Conservation (phyloP, 2,797 vertebrate genomes). For the Molossus molossus region DNA sequence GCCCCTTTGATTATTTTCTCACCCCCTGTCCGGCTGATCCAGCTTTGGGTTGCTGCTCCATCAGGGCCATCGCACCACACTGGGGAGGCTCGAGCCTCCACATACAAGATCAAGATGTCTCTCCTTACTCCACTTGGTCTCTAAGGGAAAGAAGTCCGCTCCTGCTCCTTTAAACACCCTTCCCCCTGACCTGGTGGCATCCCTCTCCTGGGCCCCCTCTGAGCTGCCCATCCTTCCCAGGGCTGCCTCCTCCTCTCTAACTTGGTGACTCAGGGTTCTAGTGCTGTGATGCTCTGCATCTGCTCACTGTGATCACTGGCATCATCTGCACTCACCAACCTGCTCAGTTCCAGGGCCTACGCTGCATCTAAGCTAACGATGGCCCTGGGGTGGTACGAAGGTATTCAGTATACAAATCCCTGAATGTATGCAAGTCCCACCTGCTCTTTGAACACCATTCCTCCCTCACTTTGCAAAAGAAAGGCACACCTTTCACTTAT, state of each 20-base stretch:
- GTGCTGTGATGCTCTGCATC: not conserved
- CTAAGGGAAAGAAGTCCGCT: not conserved
- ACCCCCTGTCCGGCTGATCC: not conserved
- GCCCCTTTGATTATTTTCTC: no score
- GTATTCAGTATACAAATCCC: fast-evolving
- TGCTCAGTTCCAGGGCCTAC: not conserved
- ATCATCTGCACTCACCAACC: no score
- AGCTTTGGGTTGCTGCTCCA: not conserved
- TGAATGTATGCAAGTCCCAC: not conserved
- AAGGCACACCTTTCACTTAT: not conserved
- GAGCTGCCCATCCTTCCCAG: not conserved
- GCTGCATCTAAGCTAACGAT: not conserved
- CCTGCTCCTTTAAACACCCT: not conserved
- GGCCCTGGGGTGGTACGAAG: not conserved
- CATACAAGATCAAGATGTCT: not conserved
- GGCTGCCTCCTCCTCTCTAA: not conserved
- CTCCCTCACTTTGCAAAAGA: not conserved
- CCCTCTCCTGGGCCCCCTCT: not conserved
- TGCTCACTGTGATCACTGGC: not conserved
- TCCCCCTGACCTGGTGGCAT: not conserved
- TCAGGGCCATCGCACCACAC: not conserved
- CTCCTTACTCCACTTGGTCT: not conserved
- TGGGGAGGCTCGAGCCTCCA: not conserved
- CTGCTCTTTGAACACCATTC: not conserved
- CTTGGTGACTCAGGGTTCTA: not conserved